Evolutionary conservation across 2,113 vertebrate genomes (phyloP), one percentile per base, ranked within the genome.

Genomic region (Hassar affinis): DNA sequence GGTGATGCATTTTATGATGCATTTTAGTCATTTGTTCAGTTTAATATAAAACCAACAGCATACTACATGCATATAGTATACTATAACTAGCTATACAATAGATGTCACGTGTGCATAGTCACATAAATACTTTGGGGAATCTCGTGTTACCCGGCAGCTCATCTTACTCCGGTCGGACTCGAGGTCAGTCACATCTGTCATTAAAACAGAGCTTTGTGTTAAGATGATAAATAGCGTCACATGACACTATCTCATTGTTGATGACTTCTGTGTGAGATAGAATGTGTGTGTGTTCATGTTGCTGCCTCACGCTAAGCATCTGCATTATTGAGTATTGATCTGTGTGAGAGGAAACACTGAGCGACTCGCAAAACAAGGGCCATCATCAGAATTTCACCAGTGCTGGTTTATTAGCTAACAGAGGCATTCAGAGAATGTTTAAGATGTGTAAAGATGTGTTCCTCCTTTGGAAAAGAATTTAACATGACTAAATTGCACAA

Each of bases 301-400:
- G 49, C 75, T 68, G 52, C 51, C 61, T 51, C 59, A 62, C n/a
- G 56, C 57, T 30, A 25, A 45, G 52, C 49, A 64, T 66, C 47
- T 74, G 47, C 66, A 80, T 74, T 72, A 52, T 75, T 76, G 69
- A 82, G 71, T 61, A 76, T 76, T 4, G 42, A 47, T 75, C 42
- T 77, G 51, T 52, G 72, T 22, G 51, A 22, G 10, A 35, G 30
- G 51, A 77, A 77, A 25, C 72, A 4, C 72, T 33, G 47, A n/a
- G 18, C 18, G 22, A 3, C 14, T 71, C 3, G 42, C 38, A 12
- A 45, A 47, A 45, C 9, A 71, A 25, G 11, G 22, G 22, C 10
- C 22, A 14, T 71, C 38, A 42, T 42, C 66, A 12, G 25, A 25
- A 45, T 47, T 71, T 68, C n/a, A 2, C 10, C 6, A 4, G n/a